Conservation (phyloP, 2,888 invertebrate genomes). For the Laspeyria flexula region DNA sequence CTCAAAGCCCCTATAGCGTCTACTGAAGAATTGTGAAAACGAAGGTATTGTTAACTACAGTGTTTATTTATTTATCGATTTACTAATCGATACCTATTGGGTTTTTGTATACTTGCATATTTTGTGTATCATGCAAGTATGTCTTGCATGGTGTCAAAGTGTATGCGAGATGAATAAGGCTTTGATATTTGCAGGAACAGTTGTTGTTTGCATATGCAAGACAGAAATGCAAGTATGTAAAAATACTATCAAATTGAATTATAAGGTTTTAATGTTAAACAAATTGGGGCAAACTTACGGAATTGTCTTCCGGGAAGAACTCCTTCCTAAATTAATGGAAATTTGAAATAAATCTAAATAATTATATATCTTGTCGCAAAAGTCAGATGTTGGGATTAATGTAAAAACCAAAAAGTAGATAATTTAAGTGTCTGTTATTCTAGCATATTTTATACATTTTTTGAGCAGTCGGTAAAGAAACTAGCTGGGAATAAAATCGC, state of each 20-base stretch:
- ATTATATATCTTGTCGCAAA: constrained; percentile 22
- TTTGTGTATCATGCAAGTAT: neutral
- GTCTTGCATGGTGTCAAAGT: neutral
- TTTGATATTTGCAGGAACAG: no score
- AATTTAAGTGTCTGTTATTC: constrained; percentile 42
- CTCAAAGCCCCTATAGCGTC: constrained; percentile 83
- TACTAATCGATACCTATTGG: neutral
- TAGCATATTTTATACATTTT: constrained; percentile 40
- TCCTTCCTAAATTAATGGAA: constrained; percentile 37
- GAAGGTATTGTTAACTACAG: constrained; percentile 51
- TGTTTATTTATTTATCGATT: constrained; percentile 9
- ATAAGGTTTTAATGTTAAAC: neutral
- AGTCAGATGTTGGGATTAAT: constrained; percentile 36
- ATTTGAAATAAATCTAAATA: constrained; percentile 32
- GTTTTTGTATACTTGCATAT: neutral
- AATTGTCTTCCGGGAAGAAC: constrained; percentile 47
- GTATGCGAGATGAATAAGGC: no score
- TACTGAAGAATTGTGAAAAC: constrained; percentile 81
- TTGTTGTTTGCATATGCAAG: no score
- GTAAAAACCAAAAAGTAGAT: constrained; percentile 43
- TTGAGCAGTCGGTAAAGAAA: constrained; percentile 36
- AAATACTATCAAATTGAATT: neutral
- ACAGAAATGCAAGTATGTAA: neutral
- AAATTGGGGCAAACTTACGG: constrained; percentile 37
- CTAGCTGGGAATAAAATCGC: constrained; percentile 25